phyloP scores from a whole-genome alignment of 1,140 invertebrate species.

The Coptotermes formosanus region DNA sequence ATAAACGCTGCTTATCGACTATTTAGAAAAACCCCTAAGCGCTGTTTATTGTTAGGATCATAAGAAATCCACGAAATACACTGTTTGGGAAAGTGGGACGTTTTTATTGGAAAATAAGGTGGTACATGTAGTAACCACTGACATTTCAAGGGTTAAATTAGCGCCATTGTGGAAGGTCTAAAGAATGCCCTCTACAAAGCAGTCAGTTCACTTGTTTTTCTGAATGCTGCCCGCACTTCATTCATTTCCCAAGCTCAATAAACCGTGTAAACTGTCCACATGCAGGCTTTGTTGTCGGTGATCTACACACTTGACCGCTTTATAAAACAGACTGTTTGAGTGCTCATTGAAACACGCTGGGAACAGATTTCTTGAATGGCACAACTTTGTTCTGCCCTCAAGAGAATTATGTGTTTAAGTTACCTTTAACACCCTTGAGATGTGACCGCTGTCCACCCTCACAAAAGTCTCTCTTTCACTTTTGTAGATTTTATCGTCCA shows the following conservation, averaged over 20 bases:
- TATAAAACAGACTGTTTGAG: not conserved
- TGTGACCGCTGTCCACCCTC: not conserved
- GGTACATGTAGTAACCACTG: too few species aligned
- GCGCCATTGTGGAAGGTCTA: too few species aligned
- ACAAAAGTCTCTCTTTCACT: not conserved
- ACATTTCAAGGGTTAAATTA: too few species aligned
- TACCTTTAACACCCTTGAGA: not conserved
- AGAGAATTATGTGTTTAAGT: not conserved
- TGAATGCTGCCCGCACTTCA: not conserved
- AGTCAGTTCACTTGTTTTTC: not conserved
- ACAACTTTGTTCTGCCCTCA: not conserved
- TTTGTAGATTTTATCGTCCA: not conserved
- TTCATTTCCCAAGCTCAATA: not conserved
- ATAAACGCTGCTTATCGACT: too few species aligned
- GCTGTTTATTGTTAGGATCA: too few species aligned
- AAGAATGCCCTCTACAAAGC: too few species aligned
- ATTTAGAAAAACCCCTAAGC: too few species aligned
- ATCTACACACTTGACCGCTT: not conserved
- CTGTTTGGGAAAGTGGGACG: too few species aligned
- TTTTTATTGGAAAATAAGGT: too few species aligned
- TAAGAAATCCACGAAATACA: too few species aligned
- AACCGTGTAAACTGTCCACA: not conserved
- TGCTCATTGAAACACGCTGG: not conserved
- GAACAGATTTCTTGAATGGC: not conserved
- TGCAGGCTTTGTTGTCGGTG: not conserved